These are phyloP conservation scores for Rhinogobius similis DNA, from an alignment of 2,113 vertebrate species.

Conservation along the genomic window DNA sequence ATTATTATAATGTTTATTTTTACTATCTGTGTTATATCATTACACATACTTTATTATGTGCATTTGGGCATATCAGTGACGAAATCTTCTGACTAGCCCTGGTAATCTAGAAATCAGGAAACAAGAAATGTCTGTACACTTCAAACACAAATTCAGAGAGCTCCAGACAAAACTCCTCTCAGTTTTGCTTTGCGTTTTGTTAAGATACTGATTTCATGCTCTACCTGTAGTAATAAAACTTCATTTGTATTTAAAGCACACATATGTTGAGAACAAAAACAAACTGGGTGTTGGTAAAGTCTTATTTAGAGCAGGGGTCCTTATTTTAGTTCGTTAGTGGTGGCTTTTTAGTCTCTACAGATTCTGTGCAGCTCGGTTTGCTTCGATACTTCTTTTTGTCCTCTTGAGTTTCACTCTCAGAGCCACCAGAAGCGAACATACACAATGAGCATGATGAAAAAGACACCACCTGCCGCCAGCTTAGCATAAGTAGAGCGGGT, in stretches of 20 bases:
- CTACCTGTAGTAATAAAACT: slow-evolving; percentile 54
- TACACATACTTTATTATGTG: not conserved
- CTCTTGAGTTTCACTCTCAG: slow-evolving; percentile 70
- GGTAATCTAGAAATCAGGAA: no score
- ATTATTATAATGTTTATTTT: not conserved
- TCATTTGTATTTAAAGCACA: slow-evolving; percentile 54
- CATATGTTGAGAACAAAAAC: slow-evolving; percentile 44
- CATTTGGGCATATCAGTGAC: slow-evolving; percentile 21
- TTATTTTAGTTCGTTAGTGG: slow-evolving; percentile 39
- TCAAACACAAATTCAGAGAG: slow-evolving; percentile 23
- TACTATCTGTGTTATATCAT: not conserved
- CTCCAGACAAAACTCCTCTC: slow-evolving; percentile 10
- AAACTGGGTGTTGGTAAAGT: slow-evolving; percentile 59
- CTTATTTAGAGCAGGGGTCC: slow-evolving; percentile 59
- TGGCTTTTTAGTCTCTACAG: slow-evolving; percentile 13
- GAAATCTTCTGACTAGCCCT: slow-evolving; percentile 11
- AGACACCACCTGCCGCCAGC: slow-evolving; percentile 92
- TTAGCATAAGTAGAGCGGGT: slow-evolving; percentile 99
- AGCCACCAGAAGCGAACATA: slow-evolving; percentile 99
- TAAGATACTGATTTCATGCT: slow-evolving; percentile 17
- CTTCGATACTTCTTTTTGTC: slow-evolving; percentile 28
- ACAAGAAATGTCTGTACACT: slow-evolving; percentile 32
- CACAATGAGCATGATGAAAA: slow-evolving; percentile 98
- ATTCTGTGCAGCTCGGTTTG: slow-evolving; percentile 34
- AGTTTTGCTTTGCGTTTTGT: slow-evolving; percentile 16